phyloP scores from a whole-genome alignment of 2,888 invertebrate species.

The Apodemia duryi region DNA sequence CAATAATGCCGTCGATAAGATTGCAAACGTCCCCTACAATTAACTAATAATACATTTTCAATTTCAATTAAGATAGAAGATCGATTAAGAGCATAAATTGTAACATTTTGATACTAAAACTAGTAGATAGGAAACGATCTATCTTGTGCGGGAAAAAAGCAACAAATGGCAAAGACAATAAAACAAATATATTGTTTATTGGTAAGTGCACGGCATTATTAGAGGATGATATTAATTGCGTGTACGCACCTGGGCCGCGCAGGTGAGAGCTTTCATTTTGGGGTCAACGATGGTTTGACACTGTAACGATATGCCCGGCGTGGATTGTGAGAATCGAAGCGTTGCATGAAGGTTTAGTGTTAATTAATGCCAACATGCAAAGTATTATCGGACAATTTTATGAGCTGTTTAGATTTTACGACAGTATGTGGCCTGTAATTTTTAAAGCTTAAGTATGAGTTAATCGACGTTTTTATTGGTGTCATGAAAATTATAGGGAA shows the following conservation, averaged over 20 bases:
- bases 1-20: slow-evolving; percentile 38
- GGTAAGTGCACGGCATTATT: slow-evolving; percentile 51
- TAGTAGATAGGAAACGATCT: slow-evolving; percentile 50
- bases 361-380: slow-evolving; percentile 27
- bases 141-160: slow-evolving; percentile 41
- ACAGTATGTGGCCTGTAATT: slow-evolving; percentile 15
- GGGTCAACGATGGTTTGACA: slow-evolving; percentile 66
- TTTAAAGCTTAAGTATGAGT: slow-evolving; percentile 5
- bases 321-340: slow-evolving; percentile 54
- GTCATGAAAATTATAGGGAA: background rate
- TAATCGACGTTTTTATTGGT: slow-evolving; percentile 5
- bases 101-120: slow-evolving; percentile 39
- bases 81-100: slow-evolving; percentile 43
- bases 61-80: slow-evolving; percentile 55
- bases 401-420: slow-evolving; percentile 21
- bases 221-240: slow-evolving; percentile 69
- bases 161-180: slow-evolving; percentile 47
- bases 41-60: slow-evolving; percentile 16
- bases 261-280: slow-evolving; percentile 66
- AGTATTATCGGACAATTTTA: slow-evolving; percentile 23
- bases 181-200: slow-evolving; percentile 55
- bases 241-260: slow-evolving; percentile 66
- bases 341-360: slow-evolving; percentile 25
- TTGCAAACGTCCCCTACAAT: slow-evolving; percentile 23
- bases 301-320: slow-evolving; percentile 39